These are phyloP conservation scores for Pseudobourletiella spinata DNA, from an alignment of 1,140 invertebrate species.

Conservation along the genomic window DNA sequence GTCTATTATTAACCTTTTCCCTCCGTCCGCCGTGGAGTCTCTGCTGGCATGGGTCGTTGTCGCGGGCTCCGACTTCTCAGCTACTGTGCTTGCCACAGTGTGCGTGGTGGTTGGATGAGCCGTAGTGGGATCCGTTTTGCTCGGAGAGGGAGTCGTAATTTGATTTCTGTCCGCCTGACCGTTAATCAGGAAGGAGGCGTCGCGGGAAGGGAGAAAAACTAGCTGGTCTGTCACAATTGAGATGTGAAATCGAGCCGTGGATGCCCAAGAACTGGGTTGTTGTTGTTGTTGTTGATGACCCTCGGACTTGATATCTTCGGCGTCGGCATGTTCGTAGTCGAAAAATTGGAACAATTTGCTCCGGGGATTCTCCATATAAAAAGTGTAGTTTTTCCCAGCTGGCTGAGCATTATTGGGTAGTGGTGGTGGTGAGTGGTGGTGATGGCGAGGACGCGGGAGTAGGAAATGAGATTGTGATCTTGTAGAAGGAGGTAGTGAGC, in stretches of 20 bases:
- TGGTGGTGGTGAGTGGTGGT: background rate
- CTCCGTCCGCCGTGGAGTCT: no score
- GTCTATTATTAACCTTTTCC: no score
- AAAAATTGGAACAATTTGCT: constrained; percentile 16
- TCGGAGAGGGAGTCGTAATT: no score
- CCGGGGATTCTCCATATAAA: constrained; percentile 29
- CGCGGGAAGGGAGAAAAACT: constrained; percentile 29
- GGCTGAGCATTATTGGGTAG: background rate
- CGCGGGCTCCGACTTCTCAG: no score
- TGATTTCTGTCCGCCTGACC: no score
- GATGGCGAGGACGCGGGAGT: background rate
- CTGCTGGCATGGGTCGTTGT: no score
- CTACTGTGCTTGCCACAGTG: no score
- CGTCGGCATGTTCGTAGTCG: background rate
- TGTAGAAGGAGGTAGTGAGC: constrained; percentile 21
- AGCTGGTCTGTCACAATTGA: constrained; percentile 22
- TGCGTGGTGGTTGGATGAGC: no score
- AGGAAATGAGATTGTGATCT: constrained; percentile 20
- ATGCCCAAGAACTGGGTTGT: background rate
- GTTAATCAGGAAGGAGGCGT: constrained; percentile 28
- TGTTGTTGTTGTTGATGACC: background rate
- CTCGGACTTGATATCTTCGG: no score
- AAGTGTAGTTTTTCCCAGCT: constrained; percentile 7
- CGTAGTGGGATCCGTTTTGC: no score
- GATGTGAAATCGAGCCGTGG: constrained; percentile 20